Percentiles rank a stretch among this genome's conserved stretches.
phyloP scores from a whole-genome alignment of 2,113 vertebrate genomes.

The Piaya cayana region DNA sequence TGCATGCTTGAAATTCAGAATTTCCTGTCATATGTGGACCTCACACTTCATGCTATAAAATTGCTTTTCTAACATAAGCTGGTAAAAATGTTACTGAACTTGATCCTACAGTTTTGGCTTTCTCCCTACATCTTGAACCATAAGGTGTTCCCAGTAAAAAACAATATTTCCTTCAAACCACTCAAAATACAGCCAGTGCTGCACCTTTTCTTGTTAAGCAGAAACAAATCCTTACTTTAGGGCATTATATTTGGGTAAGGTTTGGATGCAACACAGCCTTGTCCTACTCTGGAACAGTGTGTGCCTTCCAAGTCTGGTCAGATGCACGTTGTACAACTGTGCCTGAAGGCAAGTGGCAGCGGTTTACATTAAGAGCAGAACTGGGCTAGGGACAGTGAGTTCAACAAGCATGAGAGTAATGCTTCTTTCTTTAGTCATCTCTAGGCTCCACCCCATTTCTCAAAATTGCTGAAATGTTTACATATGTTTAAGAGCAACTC shows the following conservation, averaged over 20 bases:
- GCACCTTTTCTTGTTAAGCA: constrained; percentile 43
- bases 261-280: not conserved
- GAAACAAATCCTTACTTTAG: constrained; percentile 34
- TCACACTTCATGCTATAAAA: not conserved
- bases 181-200: not conserved
- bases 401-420: constrained; percentile 8
- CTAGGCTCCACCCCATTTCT: constrained; percentile 21
- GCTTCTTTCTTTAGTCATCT: not conserved
- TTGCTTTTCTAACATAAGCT: not conserved
- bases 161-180: not conserved
- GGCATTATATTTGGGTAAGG: not conserved
- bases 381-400: constrained; percentile 19
- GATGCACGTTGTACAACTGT: not conserved
- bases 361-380: constrained; percentile 7
- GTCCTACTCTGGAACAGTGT: constrained; percentile 3
- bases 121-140: not conserved
- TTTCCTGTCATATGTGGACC: not conserved
- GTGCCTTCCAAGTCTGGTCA: constrained; percentile 62
- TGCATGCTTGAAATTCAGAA: not conserved
- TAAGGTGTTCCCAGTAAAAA: not conserved
- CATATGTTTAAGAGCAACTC: constrained; percentile 49
- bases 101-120: not conserved
- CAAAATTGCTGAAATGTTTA: constrained; percentile 34
- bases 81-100: not conserved
- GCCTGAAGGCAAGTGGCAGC: constrained; percentile 29